Conservation (phyloP, 2,797 vertebrate genomes). For the Nannoperca obscura region DNA sequence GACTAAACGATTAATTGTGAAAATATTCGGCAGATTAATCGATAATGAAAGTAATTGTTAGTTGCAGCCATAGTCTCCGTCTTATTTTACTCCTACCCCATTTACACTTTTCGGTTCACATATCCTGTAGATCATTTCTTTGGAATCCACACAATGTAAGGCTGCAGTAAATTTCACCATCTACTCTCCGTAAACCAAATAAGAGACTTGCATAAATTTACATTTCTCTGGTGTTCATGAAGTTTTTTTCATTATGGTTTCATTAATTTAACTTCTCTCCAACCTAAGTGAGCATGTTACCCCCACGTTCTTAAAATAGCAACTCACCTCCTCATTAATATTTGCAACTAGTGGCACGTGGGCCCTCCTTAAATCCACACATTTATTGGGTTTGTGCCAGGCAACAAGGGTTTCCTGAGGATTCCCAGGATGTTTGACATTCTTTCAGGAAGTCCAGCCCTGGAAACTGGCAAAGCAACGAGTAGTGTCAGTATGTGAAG, state of each 20-base stretch:
- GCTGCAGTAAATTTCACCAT: neutral
- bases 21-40: too few relatives aligned
- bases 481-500: slow-evolving; percentile 42
- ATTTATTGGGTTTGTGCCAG: slow-evolving; percentile 44
- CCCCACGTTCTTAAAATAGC: slow-evolving; percentile 50
- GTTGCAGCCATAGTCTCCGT: too few relatives aligned
- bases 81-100: neutral
- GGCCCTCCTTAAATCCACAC: slow-evolving; percentile 37
- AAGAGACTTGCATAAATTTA: slow-evolving; percentile 4
- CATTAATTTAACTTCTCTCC: slow-evolving; percentile 1
- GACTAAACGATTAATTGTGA: too few relatives aligned
- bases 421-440: slow-evolving; percentile 82
- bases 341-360: slow-evolving; percentile 12
- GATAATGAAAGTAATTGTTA: too few relatives aligned
- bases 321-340: slow-evolving; percentile 19
- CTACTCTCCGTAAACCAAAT: slow-evolving; percentile 2
- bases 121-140: neutral
- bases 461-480: slow-evolving; percentile 52
- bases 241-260: too few relatives aligned
- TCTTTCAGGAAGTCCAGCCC: slow-evolving; percentile 68
- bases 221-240: slow-evolving; percentile 20
- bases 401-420: slow-evolving; percentile 45
- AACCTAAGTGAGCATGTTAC: neutral
- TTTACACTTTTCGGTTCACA: neutral
- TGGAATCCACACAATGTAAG: neutral